A percentile compares a stretch with the other conserved stretches of the same genome.
phyloP scores from a whole-genome alignment of 2,888 invertebrate species.

The Drosophila crucigera region DNA sequence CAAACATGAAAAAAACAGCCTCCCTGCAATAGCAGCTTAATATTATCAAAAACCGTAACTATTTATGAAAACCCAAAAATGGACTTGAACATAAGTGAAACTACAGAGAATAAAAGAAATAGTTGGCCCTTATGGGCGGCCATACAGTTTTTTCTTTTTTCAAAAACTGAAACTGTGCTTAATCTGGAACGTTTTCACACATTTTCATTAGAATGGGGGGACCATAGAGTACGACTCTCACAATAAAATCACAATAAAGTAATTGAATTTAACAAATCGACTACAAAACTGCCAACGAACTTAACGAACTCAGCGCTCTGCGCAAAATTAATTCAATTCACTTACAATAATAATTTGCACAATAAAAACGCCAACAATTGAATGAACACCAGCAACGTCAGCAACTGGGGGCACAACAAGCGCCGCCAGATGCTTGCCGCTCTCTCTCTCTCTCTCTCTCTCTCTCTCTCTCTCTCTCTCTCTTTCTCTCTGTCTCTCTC shows the following conservation, averaged over 20 bases:
- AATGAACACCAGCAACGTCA: conserved; percentile 38
- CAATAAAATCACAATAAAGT: conserved; percentile 72
- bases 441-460: not conserved
- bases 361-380: conserved; percentile 77
- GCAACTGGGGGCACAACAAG: conserved; percentile 6
- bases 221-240: not conserved
- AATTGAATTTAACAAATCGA: conserved; percentile 79
- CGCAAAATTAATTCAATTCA: conserved; percentile 76
- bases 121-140: not conserved
- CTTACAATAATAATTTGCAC: conserved; percentile 80
- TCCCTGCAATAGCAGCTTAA: conserved; percentile 38
- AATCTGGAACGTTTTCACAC: conserved; percentile 52
- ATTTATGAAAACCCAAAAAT: conserved; percentile 29
- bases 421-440: conserved; percentile 37
- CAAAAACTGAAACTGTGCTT: conserved; percentile 24
- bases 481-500: too few relatives aligned
- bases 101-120: not conserved
- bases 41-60: conserved; percentile 53
- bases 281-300: conserved; percentile 48
- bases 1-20: conserved; percentile 18
- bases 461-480: not conserved
- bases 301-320: conserved; percentile 39
- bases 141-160: conserved; percentile 18
- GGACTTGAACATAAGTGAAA: conserved; percentile 52
- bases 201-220: conserved; percentile 7